phyloP scores from a whole-genome alignment of 1,140 invertebrate genomes.

The Panulirus ornatus region DNA sequence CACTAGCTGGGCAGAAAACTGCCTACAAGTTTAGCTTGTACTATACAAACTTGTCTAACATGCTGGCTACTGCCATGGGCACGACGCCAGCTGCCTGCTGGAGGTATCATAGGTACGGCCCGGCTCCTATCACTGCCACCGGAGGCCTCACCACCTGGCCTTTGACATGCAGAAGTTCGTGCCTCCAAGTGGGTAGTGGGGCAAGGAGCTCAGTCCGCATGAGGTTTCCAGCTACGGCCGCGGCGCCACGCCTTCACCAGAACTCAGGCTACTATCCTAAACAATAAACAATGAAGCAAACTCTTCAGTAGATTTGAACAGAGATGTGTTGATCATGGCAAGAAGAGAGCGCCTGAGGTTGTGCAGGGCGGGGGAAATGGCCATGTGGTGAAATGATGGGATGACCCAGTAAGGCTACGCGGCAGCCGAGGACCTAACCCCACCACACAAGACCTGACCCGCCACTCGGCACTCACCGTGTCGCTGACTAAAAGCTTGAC shows the following conservation, averaged over 20 bases:
- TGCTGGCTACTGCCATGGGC: slow-evolving; percentile 34
- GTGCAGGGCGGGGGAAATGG: neutral
- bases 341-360: slow-evolving; percentile 34
- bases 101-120: neutral
- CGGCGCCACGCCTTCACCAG: slow-evolving; percentile 41
- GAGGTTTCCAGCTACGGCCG: neutral
- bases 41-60: slow-evolving; percentile 66
- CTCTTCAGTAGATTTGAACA: slow-evolving; percentile 11
- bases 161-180: neutral
- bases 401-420: neutral
- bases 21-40: slow-evolving; percentile 67
- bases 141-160: neutral
- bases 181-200: no score
- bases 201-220: neutral
- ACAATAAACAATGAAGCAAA: slow-evolving; percentile 21
- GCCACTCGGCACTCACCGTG: neutral
- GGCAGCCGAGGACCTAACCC: neutral
- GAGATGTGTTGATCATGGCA: slow-evolving; percentile 21
- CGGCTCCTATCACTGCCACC: neutral
- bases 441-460: slow-evolving; percentile 8
- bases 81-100: neutral
- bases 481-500: neutral
- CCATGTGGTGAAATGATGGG: neutral
- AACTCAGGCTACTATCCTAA: slow-evolving; percentile 45
- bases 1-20: slow-evolving; percentile 59